Percentiles rank a stretch among this genome's conserved stretches.
Conservation (phyloP, 2,888 invertebrate genomes). For the Apoda limacodes region DNA sequence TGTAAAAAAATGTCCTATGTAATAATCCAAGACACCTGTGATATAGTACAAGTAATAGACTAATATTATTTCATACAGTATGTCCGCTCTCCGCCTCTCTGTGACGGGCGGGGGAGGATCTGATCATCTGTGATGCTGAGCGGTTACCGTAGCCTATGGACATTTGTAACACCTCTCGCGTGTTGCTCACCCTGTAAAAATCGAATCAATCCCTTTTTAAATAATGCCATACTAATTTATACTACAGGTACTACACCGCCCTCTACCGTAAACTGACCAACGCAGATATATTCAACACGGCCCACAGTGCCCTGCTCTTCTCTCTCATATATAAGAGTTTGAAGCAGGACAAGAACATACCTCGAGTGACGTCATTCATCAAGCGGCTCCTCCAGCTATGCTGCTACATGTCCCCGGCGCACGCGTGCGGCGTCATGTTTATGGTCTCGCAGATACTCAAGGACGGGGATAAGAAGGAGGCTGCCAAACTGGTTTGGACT, state of each 20-base stretch:
- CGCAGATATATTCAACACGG: constrained; percentile 74
- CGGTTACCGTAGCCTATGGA: too few relatives aligned
- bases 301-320: constrained; percentile 82
- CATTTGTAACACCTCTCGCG: too few relatives aligned
- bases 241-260: constrained; percentile 82
- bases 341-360: constrained; percentile 78
- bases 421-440: constrained; percentile 86
- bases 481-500: constrained; percentile 39
- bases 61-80: too few relatives aligned
- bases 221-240: neutral
- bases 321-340: constrained; percentile 90
- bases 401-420: constrained; percentile 78
- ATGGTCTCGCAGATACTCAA: constrained; percentile 76
- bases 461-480: constrained; percentile 40
- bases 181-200: too few relatives aligned
- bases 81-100: too few relatives aligned
- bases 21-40: too few relatives aligned
- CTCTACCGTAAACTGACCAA: constrained; percentile 90
- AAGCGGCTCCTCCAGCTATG: constrained; percentile 74
- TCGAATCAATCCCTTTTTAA: neutral
- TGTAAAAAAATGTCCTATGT: too few relatives aligned
- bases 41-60: too few relatives aligned
- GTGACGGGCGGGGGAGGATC: too few relatives aligned
- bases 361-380: constrained; percentile 83
- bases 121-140: too few relatives aligned